Base-by-base conservation (phyloP, 2,113 vertebrate species). In the Thunnus maccoyii region DNA sequence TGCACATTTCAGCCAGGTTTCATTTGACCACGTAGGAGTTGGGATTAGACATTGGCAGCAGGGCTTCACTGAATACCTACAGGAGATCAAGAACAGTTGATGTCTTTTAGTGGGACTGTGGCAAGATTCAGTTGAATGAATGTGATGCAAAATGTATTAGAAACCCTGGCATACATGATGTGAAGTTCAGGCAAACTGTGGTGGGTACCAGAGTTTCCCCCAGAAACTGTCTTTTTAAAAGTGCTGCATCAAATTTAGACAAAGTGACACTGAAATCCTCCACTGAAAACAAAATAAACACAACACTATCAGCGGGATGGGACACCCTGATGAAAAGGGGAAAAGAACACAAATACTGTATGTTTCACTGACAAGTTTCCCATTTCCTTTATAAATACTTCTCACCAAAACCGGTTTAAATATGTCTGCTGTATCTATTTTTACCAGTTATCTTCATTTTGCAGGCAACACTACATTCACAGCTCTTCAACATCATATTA, bases 51-150 rank as follows among this genome's bases (percentile, higher is more conserved):
- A 46, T 9, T 11, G 51, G 12, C 47, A 30, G 48, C 51, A 22
- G 54, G 22, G 36, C 36, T 41, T 41, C 36, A 41, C 36, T 41
- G 36, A 41, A 41, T 41, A 41, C 36, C 36, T 41, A 41, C 36
- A 9, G 36, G 36, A 41, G 36, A 41, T 41, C 36, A 9, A 18
- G 55, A n/a, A 46, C 15, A 1, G 20, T 15, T 60, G 20, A 41
- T 51, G 44, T 60, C 16, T 57, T 20, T 80, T 44, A 81, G 46
- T 54, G 47, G 63, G 55, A 68, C 55, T 48, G 50, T 32, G 66
- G 57, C 6, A 5, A 62, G 36, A 41, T 41, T 41, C 9, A 47
- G 32, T 17, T 3, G 8, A 54, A 20, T 32, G 13, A 32, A 46
- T 55, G 25, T 27, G 47, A 77, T 44, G 8, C 4, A 52, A 44